Evolutionary conservation across 2,888 invertebrate species (phyloP), one percentile per base, ranked within the genome.

Genomic region (Drosophila anomalata): DNA sequence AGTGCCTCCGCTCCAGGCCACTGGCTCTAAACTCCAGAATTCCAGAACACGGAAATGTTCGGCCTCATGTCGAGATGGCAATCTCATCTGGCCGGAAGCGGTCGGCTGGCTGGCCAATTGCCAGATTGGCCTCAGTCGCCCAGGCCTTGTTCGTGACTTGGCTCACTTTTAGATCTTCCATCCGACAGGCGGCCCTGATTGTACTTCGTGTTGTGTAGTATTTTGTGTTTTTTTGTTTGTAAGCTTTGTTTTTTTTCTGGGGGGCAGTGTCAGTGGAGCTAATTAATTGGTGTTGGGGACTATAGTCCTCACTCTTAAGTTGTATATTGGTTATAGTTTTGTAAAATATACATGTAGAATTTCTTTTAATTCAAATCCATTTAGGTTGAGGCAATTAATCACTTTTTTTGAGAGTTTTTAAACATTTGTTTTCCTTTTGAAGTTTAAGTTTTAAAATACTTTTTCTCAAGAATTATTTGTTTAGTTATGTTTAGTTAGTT

Each of bases 51-150:
- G 62, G 42, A 61, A 62, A 42, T 61, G 62, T 42, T 24, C 17
- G 26, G 8, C 48, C 12, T 22, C 48, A 41, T 61, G 62, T 62
- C 41, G 17, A 61, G 61, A 62, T 62, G 62, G 17, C 14, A 48
- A 62, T 62, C 48, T n/a, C 47, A 24, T 11, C 2, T 24, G 48
- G 2, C 62, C 61, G 61, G 61, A 62, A 62, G 48, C 17, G 44
- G 44, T 22, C 44, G 3, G 22, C 22, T 2, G 4, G 20, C 2
- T 44, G 22, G 47, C 22, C 47, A 14, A 26, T 42, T 36, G n/a
- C 11, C 36, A n/a, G 11, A n/a, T n/a, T 42, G 20, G 20, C 36
- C n/a, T 36, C 2, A 12, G 41, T 41, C 17, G 14, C 9, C 41
- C 17, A 17, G 20, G 20, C 41, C 7, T n/a, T n/a, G 36, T 36